Percentiles rank a stretch among this genome's conserved stretches.
These are phyloP conservation scores for Julus scanicus DNA, from an alignment of 2,888 invertebrate genomes.

Conservation along the genomic window DNA sequence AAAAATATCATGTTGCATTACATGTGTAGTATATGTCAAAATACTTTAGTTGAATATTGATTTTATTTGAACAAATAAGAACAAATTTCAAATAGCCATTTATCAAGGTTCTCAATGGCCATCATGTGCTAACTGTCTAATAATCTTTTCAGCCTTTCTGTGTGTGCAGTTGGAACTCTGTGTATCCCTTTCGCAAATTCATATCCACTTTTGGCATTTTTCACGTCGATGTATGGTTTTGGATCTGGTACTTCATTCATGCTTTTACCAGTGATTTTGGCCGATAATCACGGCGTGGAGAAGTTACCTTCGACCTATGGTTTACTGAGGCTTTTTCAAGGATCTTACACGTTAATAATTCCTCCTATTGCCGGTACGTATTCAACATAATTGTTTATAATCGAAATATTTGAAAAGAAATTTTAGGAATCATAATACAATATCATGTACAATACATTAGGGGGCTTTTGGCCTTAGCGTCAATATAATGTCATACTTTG, in stretches of 20 bases:
- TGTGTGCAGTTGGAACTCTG: conserved; percentile 77
- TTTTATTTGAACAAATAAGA: no score
- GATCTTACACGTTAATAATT: conserved; percentile 77
- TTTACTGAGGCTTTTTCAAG: conserved; percentile 80
- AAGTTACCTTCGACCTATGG: conserved; percentile 81
- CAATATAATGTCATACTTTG: no score
- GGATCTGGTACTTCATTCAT: conserved; percentile 83
- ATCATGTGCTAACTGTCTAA: neutral
- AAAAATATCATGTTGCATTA: neutral
- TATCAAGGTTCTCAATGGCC: no score
- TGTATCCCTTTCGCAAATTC: conserved; percentile 75
- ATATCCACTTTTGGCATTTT: conserved; percentile 75
- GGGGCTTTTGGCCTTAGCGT: no score
- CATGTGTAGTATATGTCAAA: no score
- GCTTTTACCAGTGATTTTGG: conserved; percentile 77
- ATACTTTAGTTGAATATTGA: no score
- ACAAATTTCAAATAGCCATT: no score
- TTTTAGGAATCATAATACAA: no score
- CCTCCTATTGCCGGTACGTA: conserved; percentile 76
- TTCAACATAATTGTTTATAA: no score
- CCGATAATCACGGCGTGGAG: conserved; percentile 79
- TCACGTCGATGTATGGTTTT: conserved; percentile 77
- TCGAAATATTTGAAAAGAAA: no score
- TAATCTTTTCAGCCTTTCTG: conserved; percentile 72
- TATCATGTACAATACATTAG: neutral